Evolutionary conservation across 2,797 vertebrate species (phyloP), one percentile per base, ranked within the genome.

Genomic region (Falco rusticolus): DNA sequence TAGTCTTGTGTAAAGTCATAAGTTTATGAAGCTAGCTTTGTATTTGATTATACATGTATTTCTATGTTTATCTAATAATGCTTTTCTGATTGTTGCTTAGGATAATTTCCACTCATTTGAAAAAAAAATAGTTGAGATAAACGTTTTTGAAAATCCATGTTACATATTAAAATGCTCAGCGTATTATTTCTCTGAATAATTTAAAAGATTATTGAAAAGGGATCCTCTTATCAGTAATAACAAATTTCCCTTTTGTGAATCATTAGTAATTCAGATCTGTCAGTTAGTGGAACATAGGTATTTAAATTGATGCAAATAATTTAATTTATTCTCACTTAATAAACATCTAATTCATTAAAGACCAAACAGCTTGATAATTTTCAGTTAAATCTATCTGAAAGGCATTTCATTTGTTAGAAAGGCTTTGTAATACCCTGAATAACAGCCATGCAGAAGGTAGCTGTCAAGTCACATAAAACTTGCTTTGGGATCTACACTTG

Each of bases 261-360:
- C 34, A 94, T 96, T 93, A 93, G 68, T 94, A 90, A 95, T 96
- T 95, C 74, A 84, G 56, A 94, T 90, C n/a, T 72, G 72, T 59
- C 70, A 82, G 43, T 82, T 79, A 65, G 39, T 70, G 37, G n/a
- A 90, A 91, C 18, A 68, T 16, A 87, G 78, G 60, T 66, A 84
- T 82, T 94, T 68, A 93, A 95, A 95, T 92, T 60, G 63, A 94
- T 93, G 87, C 59, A 96, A 95, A 96, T 96, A 82, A 82, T 93
- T 93, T 95, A 90, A 95, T 96, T 94, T 95, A 94, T 96, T 94
- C 87, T 76, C 47, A 31, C 7, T 89, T 91, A 72, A 71, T 91
- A 95, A 96, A 81, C 48, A 89, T 79, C 39, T 78, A 74, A 88
- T 88, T 93, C 34, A 84, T 87, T 79, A 79, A 91, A 95, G 54